Evolutionary conservation across 2,797 vertebrate genomes (phyloP), one percentile per base, ranked within the genome.

Genomic region (Monodelphis domestica): DNA sequence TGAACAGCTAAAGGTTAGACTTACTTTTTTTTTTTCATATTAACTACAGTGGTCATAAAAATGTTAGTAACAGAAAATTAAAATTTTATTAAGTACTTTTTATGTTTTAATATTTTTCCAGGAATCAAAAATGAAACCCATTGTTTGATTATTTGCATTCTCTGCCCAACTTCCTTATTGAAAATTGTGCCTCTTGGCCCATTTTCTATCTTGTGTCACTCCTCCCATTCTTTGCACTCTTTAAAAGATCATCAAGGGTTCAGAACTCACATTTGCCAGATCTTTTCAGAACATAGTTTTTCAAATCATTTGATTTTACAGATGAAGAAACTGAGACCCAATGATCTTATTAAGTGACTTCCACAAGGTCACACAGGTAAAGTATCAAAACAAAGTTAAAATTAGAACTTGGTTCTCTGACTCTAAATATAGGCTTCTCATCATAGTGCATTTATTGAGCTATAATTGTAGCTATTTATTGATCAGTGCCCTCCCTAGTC

Each of bases 1-100:
- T 91, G 99, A 99, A 84, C 99, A 99, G 5, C 98, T 99, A 63
- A 99, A 99, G 99, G 99, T 99, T 95, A 53, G 97, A 5, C 51
- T 29, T 50, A 52, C 14, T 33, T 88, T 9, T 88, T 45, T 33
- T 53, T 88, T 53, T 53, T 2, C 14, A 53, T 33, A 51, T 53
- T 53, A n/a, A 7, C 28, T 45, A 45, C 84, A 84, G 21, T 3
- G 4, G 10, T 11, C 24, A 9, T 45, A 45, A 26, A 5, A 78
- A 30, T 70, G 70, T 3, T 12, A 78, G 38, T 26, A 45, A 45
- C 6, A 78, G 38, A n/a, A 63, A n/a, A 63, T 14, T 11, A 14
- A 14, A n/a, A 33, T 63, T 63, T 63, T 63, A 33, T n/a, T 14
- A 63, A 63, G n/a, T 63, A 5, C 12, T 57, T 45, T 28, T 11